Conservation (phyloP, 2,113 vertebrate genomes). For the Gnathonemus echidnorhynchus region DNA sequence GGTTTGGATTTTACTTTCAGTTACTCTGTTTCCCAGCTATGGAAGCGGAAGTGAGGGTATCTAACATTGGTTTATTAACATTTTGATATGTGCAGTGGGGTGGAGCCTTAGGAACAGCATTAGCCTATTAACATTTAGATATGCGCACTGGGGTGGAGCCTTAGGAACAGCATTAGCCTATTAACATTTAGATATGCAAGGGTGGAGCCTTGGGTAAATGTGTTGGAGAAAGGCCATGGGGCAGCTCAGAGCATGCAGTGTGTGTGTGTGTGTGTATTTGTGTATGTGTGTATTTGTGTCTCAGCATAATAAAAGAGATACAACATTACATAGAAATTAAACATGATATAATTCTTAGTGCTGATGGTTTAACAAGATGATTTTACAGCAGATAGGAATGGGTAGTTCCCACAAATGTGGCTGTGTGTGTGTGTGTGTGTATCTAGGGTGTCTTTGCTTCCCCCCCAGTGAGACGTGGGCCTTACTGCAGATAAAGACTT, state of each 20-base stretch:
- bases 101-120: not conserved
- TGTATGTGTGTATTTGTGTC: not conserved
- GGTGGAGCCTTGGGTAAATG: not conserved
- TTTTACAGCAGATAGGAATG: not conserved
- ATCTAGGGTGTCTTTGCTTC: not conserved
- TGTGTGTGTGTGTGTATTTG: not conserved
- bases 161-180: not conserved
- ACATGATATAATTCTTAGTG: not conserved
- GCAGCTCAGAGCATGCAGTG: not conserved
- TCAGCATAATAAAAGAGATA: not conserved
- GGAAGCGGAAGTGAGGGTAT: not conserved
- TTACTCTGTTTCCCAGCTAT: not conserved
- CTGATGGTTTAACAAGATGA: not conserved
- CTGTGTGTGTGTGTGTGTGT: not conserved
- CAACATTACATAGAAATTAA: not conserved
- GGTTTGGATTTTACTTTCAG: not conserved
- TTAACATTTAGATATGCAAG: not conserved
- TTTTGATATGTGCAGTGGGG: not conserved
- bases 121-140: not conserved
- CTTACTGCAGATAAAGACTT: slow-evolving; percentile 15
- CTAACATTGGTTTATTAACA: not conserved
- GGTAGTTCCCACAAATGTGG: not conserved
- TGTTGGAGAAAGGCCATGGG: not conserved
- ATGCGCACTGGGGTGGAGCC: not conserved
- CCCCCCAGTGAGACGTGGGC: not conserved